Evolutionary conservation across 2,888 invertebrate species (phyloP), one percentile per base, ranked within the genome.

Genomic region (Timema podura): DNA sequence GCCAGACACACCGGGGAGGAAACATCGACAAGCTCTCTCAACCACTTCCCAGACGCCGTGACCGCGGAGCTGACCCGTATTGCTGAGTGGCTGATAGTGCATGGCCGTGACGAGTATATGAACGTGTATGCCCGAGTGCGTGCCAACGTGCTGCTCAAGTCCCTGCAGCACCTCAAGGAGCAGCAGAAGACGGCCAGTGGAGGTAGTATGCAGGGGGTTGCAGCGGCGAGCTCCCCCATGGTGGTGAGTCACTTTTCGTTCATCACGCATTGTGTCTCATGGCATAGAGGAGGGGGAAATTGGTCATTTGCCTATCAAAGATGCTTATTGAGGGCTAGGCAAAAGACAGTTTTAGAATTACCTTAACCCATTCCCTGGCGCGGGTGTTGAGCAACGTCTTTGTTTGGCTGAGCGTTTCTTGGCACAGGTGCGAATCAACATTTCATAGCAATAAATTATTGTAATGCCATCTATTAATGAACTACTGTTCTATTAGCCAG

Each of bases 1-100:
- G 30, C 30, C 30, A 30, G 30, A 30, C 30, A 30, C 48, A 48
- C 68, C 5, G 8, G 77, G 71, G 88, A 88, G 76, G 88, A 88
- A 76, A 84, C 85, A 45, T 85, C 86, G 3, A 81, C 82, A 49
- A 76, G 77, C 47, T 84, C 88, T 2, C 84, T 90, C 44, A 87
- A 88, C 69, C 89, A 90, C 77, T 83, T 93, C 67, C 89, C 92
- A 0, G 89, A 89, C 76, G 86, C 86, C 75, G 87, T 89, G 1
- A 82, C 90, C 68, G 87, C 87, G 68, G 89, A 92, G 75, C 83
- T 96, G 76, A 87, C 90, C 9, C 88, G 88, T 69, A 92, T 96
- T 71, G 91, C 95, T 0, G 87, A 86, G 65, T 97, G 97, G 97
- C 85, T 97, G 45, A 89, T 93, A 76, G 89, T 88, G 73, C 88